phyloP scores from a whole-genome alignment of 2,113 vertebrate genomes.

The Synchiropus splendidus region DNA sequence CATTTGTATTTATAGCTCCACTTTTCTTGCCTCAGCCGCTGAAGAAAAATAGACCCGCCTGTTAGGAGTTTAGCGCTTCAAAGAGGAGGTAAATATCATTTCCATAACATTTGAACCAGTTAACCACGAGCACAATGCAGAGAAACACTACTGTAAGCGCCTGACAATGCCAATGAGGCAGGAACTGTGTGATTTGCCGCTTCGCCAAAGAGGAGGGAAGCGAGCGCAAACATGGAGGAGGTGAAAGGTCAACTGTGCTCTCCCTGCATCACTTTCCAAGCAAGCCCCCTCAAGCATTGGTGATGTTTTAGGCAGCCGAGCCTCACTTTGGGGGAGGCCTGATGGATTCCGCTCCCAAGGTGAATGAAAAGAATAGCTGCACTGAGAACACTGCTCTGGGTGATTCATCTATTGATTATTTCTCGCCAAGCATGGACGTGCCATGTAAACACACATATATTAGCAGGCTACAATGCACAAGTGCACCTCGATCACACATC shows the following conservation, averaged over 20 bases:
- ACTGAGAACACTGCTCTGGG: constrained; percentile 46
- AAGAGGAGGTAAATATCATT: constrained; percentile 60
- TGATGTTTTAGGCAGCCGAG: constrained; percentile 47
- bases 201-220: constrained; percentile 51
- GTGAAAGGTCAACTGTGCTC: constrained; percentile 51
- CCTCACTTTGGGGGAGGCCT: constrained; percentile 48
- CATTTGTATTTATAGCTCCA: constrained; percentile 41
- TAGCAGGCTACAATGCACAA: constrained; percentile 36
- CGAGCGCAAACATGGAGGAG: constrained; percentile 46
- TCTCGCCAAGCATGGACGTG: constrained; percentile 44
- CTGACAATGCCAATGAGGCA: constrained; percentile 57
- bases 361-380: constrained; percentile 59
- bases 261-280: constrained; percentile 55
- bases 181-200: constrained; percentile 53
- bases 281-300: constrained; percentile 44
- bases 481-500: constrained; percentile 31
- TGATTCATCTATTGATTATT: constrained; percentile 64
- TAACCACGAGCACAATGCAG: constrained; percentile 54
- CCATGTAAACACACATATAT: constrained; percentile 63
- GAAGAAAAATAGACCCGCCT: constrained; percentile 3
- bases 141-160: constrained; percentile 49
- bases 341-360: constrained; percentile 52
- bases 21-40: constrained; percentile 24
- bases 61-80: constrained; percentile 53
- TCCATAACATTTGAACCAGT: constrained; percentile 65